Conservation (phyloP, 2,797 vertebrate species). For the Sternarchorhynchus goeldii region DNA sequence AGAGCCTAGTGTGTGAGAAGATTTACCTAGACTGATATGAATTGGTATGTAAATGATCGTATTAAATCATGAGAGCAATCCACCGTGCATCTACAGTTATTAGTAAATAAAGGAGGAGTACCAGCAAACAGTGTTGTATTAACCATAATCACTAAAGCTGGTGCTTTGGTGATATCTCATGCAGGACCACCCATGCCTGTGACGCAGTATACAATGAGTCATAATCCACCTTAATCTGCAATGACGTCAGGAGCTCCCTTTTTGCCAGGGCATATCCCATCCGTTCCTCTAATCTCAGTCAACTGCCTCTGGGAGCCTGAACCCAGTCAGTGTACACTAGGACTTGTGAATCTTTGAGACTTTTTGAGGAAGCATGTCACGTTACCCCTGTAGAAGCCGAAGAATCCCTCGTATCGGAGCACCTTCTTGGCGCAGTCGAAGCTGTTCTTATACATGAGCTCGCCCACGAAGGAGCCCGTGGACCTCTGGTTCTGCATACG, state of each 20-base stretch:
- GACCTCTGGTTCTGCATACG: slow-evolving; percentile 96
- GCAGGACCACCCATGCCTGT: slow-evolving; percentile 40
- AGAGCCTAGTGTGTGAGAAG: background rate
- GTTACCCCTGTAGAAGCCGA: slow-evolving; percentile 93
- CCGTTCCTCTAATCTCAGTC: background rate
- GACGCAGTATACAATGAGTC: slow-evolving; percentile 26
- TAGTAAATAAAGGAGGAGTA: too few species aligned
- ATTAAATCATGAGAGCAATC: background rate
- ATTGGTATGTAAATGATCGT: slow-evolving; percentile 7
- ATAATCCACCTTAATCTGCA: slow-evolving; percentile 31
- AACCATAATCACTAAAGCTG: slow-evolving; percentile 35
- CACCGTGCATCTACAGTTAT: slow-evolving; percentile 13
- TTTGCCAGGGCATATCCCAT: background rate
- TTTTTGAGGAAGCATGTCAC: background rate
- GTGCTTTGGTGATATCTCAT: slow-evolving; percentile 32
- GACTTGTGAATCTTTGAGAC: background rate
- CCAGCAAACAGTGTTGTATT: slow-evolving; percentile 34
- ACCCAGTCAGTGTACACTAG: background rate
- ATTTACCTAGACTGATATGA: background rate
- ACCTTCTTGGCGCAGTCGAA: slow-evolving; percentile 97
- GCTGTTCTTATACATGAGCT: slow-evolving; percentile 96
- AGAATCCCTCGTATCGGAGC: slow-evolving; percentile 90
- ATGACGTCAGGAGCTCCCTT: background rate
- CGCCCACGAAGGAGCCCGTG: slow-evolving; percentile 87
- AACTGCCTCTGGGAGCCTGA: background rate